A percentile compares a stretch with the other conserved stretches of the same genome.
Evolutionary conservation across 2,888 invertebrate species (phyloP).

Genomic region (Leptogaster cylindrica): DNA sequence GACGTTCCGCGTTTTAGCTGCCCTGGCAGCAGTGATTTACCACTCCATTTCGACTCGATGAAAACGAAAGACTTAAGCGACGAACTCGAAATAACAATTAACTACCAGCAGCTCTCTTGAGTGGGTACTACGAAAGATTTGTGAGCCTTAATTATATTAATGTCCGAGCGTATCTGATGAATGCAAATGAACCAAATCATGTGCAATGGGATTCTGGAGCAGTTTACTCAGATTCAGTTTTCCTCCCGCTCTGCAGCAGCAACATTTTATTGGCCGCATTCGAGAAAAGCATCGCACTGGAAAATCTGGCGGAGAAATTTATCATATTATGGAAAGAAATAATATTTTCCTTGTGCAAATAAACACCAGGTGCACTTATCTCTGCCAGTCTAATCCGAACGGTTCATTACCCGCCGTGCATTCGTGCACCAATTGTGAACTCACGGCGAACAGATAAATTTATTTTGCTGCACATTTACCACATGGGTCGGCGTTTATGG

Average conservation of each 20-base stretch:
- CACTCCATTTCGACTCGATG: background rate
- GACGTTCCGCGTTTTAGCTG: slow-evolving; percentile 8
- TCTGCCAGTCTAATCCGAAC: slow-evolving; percentile 24
- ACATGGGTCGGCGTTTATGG: background rate
- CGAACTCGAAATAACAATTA: slow-evolving; percentile 10
- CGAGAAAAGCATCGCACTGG: background rate
- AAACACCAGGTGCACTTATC: slow-evolving; percentile 30
- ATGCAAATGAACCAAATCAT: no score
- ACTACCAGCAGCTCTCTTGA: background rate
- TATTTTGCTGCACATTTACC: background rate
- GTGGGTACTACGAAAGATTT: slow-evolving; percentile 7
- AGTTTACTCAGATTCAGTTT: no score
- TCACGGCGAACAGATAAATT: slow-evolving; percentile 25
- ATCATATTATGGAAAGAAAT: slow-evolving; percentile 10
- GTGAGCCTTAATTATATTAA: slow-evolving; percentile 29
- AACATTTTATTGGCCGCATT: background rate
- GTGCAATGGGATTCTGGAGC: background rate
- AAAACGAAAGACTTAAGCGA: slow-evolving; percentile 34
- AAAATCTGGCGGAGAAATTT: slow-evolving; percentile 25
- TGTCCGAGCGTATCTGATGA: background rate
- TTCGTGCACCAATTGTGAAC: slow-evolving; percentile 17
- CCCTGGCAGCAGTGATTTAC: slow-evolving; percentile 6
- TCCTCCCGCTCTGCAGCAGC: no score
- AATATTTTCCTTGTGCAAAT: slow-evolving; percentile 15
- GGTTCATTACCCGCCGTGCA: slow-evolving; percentile 9